phyloP scores from a whole-genome alignment of 2,113 vertebrate genomes.

The Cryptoleucopteryx plumbea region DNA sequence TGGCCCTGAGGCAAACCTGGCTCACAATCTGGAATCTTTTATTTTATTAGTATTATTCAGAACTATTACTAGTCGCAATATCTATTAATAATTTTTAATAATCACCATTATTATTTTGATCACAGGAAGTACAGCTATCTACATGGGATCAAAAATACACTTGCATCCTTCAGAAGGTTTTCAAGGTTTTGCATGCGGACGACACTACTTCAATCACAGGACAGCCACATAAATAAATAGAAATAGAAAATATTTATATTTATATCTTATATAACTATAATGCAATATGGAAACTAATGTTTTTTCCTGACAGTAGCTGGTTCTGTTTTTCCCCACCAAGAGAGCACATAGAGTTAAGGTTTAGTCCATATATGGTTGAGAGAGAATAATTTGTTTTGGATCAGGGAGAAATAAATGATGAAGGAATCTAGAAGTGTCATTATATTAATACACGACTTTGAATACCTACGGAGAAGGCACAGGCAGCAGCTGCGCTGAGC shows the following conservation, averaged over 20 bases:
- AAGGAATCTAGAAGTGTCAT: background rate
- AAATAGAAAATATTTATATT: background rate
- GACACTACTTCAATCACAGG: background rate
- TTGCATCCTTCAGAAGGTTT: background rate
- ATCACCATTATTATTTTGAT: background rate
- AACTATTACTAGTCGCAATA: background rate
- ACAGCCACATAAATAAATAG: background rate
- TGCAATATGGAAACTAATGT: background rate
- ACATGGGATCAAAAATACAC: background rate
- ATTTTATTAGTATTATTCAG: background rate
- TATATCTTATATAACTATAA: background rate
- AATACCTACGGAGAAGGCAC: background rate
- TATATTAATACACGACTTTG: background rate
- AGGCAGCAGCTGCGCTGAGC: background rate
- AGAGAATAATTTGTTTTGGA: background rate
- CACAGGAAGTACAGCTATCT: background rate
- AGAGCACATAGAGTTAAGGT: background rate
- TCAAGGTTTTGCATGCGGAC: background rate
- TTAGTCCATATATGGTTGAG: background rate
- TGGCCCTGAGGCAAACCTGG: background rate
- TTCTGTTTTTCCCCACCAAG: background rate
- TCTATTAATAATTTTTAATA: background rate
- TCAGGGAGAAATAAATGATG: background rate
- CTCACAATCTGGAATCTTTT: background rate
- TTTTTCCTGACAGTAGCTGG: background rate